A percentile compares a stretch with the other conserved stretches of the same genome.
phyloP scores from a whole-genome alignment of 2,797 vertebrate genomes.

The Pseudomugil gertrudae region DNA sequence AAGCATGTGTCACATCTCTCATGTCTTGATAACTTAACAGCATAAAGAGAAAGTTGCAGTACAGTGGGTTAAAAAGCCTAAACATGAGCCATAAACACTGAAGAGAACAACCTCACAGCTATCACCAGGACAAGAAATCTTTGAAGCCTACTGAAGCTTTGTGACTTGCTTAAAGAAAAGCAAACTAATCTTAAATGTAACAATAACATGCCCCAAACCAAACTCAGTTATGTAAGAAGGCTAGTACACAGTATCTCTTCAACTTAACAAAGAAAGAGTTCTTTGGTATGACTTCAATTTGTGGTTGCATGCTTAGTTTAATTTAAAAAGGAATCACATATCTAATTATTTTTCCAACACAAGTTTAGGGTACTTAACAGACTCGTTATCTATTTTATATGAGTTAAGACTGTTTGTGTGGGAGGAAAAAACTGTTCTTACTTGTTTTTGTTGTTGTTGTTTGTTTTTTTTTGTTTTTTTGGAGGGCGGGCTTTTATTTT shows the following conservation, averaged over 20 bases:
- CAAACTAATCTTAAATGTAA: not conserved
- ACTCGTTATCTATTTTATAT: conserved; percentile 18
- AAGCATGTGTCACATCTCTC: not conserved
- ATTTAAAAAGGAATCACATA: not conserved
- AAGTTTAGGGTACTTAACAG: not conserved
- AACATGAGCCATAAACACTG: not conserved
- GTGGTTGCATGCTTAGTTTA: conserved; percentile 9
- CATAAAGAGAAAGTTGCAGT: not conserved
- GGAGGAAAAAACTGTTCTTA: no score
- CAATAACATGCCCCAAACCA: not conserved
- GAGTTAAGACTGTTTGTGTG: no score
- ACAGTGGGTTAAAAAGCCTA: not conserved
- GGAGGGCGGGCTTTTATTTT: no score
- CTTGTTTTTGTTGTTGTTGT: no score
- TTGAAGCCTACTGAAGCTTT: not conserved
- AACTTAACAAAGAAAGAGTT: not conserved
- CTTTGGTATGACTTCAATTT: conserved; percentile 10
- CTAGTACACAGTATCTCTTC: not conserved
- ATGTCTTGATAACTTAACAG: not conserved
- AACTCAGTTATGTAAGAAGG: not conserved
- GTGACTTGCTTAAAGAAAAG: not conserved
- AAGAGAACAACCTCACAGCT: not conserved
- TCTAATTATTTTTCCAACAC: not conserved
- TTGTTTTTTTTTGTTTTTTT: no score
- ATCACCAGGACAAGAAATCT: not conserved